Evolutionary conservation across 1,140 invertebrate genomes (phyloP).

Genomic region (Drosophila navojoa): DNA sequence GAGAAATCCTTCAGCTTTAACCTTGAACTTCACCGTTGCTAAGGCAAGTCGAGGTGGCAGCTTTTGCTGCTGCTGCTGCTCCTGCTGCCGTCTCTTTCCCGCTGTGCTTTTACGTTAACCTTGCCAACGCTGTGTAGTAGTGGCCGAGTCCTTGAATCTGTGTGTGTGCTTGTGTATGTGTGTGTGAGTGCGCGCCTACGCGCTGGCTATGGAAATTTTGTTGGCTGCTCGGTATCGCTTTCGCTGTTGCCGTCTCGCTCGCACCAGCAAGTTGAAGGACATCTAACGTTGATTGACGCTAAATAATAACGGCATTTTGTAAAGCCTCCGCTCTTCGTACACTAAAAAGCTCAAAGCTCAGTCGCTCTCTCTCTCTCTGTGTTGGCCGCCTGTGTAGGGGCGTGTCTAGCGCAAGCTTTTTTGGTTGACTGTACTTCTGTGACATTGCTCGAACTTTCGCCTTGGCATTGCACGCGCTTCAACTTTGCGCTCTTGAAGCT

Average conservation of each 20-base stretch:
- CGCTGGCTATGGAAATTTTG: conserved; percentile 55
- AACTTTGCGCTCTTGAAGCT: conserved; percentile 54
- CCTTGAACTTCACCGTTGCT: conserved; percentile 79
- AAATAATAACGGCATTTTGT: conserved; percentile 52
- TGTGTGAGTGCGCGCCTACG: conserved; percentile 36
- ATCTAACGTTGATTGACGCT: conserved; percentile 56
- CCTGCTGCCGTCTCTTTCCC: conserved; percentile 16
- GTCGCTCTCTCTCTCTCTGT: conserved; percentile 37
- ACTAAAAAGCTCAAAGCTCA: conserved; percentile 41
- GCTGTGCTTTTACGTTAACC: conserved; percentile 70
- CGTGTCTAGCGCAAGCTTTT: conserved; percentile 15
- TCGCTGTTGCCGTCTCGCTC: conserved; percentile 21
- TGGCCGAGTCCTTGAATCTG: conserved; percentile 64
- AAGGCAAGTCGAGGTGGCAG: conserved; percentile 51
- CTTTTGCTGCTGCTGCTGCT: conserved; percentile 23
- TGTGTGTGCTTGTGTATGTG: background rate
- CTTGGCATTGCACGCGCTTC: conserved; percentile 79
- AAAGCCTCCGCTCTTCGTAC: conserved; percentile 13
- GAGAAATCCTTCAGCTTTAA: conserved; percentile 68
- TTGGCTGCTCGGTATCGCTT: conserved; percentile 15
- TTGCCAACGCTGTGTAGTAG: conserved; percentile 30
- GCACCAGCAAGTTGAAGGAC: conserved; percentile 42
- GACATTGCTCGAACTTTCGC: conserved; percentile 70
- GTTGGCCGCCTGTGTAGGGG: background rate
- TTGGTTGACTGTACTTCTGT: conserved; percentile 76